Base-by-base conservation (phyloP, 1,140 invertebrate genomes). In the Pomacea maculata region DNA sequence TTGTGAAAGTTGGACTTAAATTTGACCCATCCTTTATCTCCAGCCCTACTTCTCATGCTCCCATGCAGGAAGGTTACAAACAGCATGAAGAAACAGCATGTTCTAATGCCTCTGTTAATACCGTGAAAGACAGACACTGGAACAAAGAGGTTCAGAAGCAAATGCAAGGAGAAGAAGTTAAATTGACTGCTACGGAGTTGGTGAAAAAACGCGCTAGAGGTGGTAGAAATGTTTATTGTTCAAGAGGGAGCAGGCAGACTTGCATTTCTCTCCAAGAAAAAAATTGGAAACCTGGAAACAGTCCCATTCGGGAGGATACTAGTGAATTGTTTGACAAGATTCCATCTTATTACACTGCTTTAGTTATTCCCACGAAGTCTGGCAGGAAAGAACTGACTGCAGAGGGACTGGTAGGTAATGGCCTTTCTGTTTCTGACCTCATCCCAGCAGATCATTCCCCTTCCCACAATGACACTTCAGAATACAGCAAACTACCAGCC, bases 401-500 rank as follows among this genome's bases (percentile, higher is more conserved):
- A 19, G 77, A 74, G 4, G 76, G 75, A 21, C 57, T 61, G 57
- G 11, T 9, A 17, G 63, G 78, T 12, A 75, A 67, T 54, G 85
- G 82, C 29, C 80, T 85, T 14, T 78, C 72, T 54, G 75, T 85
- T 54, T 64, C 84, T 29, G 87, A 87, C 71, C 83, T 81, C 75
- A 84, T 87, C 78, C 82, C 86, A 17, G 80, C 83, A 6, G 86
- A 88, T 64, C 81, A 76, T 61, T 86, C 85, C 1, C 88, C 88
- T 17, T 34, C 77, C 17, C 57, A 81, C 61, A 82, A 86, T 54
- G 57, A 71, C 12, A 25, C 34, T 15, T 82, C 82, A 12, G 55
- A 83, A 3, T 89, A 86, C 67, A 86, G 78, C 77, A 89, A 90
- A 82, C 75, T 91, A 21, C 90, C 90, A 34, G 87, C 88, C 64